Evolutionary conservation across 1,140 invertebrate genomes (phyloP).

Genomic region (Lepidurus arcticus): DNA sequence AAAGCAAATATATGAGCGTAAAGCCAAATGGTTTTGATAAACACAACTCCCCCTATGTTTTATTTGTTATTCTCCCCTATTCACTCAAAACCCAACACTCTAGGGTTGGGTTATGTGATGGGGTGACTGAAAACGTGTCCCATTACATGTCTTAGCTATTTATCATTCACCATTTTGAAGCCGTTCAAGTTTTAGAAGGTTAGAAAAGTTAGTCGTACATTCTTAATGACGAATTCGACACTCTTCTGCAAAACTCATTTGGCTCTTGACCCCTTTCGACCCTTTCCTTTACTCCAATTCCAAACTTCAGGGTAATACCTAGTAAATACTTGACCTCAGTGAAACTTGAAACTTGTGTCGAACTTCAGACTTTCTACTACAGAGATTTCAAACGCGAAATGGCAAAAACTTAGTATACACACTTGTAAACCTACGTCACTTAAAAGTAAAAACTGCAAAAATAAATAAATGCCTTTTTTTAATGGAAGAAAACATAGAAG

Average conservation of each 20-base stretch:
- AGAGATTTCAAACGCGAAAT: too few species aligned
- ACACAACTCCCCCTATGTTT: constrained; percentile 17
- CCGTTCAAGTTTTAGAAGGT: neutral
- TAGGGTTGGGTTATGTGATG: neutral
- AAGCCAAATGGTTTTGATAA: neutral
- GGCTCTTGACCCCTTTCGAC: neutral
- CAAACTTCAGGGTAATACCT: neutral
- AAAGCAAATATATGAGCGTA: constrained; percentile 2
- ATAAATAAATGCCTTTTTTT: too few species aligned
- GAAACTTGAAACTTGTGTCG: neutral
- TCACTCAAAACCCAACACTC: neutral
- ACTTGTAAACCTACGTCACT: too few species aligned
- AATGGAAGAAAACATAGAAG: too few species aligned
- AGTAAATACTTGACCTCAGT: constrained; percentile 1
- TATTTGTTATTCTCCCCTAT: neutral
- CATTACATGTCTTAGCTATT: neutral
- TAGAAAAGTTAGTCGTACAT: constrained; percentile 4
- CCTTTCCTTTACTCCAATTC: neutral
- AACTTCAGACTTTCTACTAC: too few species aligned
- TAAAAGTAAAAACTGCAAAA: too few species aligned
- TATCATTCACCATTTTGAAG: neutral
- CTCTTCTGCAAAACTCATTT: neutral
- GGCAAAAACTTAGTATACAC: too few species aligned
- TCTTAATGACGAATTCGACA: constrained; percentile 13
- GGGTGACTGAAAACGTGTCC: neutral